phyloP scores from a whole-genome alignment of 2,888 invertebrate species.

The Eremobia ochroleuca region DNA sequence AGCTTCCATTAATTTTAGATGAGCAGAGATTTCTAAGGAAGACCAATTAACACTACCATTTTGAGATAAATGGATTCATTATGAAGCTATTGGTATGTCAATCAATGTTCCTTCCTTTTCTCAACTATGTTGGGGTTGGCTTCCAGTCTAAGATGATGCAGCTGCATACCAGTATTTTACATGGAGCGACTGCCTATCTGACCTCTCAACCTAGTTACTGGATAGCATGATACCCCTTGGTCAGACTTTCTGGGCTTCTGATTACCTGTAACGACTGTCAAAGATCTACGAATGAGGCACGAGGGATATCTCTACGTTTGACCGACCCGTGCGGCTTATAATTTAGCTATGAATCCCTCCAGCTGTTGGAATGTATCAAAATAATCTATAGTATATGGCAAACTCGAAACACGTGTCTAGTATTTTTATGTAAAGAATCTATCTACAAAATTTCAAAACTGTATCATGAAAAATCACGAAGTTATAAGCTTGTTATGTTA shows the following conservation, averaged over 20 bases:
- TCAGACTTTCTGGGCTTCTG: neutral
- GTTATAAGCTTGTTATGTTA: too few relatives aligned
- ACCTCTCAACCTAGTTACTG: too few relatives aligned
- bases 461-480: too few relatives aligned
- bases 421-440: too few relatives aligned
- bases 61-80: conserved; percentile 2
- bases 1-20: conserved; percentile 26
- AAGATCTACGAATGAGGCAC: neutral
- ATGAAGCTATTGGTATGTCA: neutral
- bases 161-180: neutral
- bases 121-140: neutral
- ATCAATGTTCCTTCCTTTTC: neutral
- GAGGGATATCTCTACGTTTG: neutral
- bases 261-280: neutral
- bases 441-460: too few relatives aligned
- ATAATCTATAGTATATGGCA: neutral
- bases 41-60: conserved; percentile 30
- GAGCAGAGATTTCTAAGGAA: conserved; percentile 13
- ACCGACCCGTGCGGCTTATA: too few relatives aligned
- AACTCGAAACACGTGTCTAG: too few relatives aligned
- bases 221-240: neutral
- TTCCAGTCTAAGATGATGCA: neutral
- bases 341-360: neutral
- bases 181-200: neutral
- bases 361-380: neutral